phyloP scores from a whole-genome alignment of 1,140 invertebrate species.

The Drosophila nikananu region DNA sequence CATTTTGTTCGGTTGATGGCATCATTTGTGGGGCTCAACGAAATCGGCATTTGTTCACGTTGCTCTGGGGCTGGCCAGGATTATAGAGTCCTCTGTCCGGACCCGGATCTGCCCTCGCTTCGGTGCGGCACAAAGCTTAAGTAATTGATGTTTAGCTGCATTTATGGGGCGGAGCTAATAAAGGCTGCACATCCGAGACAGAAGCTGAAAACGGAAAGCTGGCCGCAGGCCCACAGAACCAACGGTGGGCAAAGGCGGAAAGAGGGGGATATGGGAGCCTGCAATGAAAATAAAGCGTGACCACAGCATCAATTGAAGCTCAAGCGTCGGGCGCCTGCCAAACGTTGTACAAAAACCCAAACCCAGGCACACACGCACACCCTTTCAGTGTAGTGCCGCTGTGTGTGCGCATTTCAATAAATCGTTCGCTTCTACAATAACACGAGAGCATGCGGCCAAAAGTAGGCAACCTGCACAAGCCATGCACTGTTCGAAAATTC shows the following conservation, averaged over 20 bases:
- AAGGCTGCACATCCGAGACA: constrained; percentile 43
- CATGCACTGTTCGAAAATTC: constrained; percentile 5
- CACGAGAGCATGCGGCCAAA: constrained; percentile 58
- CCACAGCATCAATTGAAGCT: constrained; percentile 81
- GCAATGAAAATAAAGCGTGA: constrained; percentile 79
- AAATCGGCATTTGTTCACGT: constrained; percentile 40
- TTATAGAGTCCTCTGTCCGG: constrained; percentile 8
- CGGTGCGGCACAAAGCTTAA: constrained; percentile 51
- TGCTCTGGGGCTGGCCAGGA: constrained; percentile 18
- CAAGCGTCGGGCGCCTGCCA: constrained; percentile 58
- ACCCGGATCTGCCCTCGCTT: constrained; percentile 4
- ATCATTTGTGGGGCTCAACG: constrained; percentile 35
- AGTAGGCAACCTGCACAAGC: constrained; percentile 60
- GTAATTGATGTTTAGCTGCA: constrained; percentile 74
- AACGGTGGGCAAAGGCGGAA: constrained; percentile 7
- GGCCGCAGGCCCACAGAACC: constrained; percentile 29
- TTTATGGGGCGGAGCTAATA: constrained; percentile 63
- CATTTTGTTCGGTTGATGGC: constrained; percentile 47
- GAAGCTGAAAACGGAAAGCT: constrained; percentile 23
- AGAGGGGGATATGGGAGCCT: constrained; percentile 5
- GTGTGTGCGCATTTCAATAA: constrained; percentile 74
- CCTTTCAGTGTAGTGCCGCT: constrained; percentile 72
- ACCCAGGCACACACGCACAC: constrained; percentile 55
- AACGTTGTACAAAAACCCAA: constrained; percentile 51
- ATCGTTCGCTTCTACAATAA: constrained; percentile 78